phyloP scores from a whole-genome alignment of 2,888 invertebrate species.

The Marasmarcha lunaedactyla region DNA sequence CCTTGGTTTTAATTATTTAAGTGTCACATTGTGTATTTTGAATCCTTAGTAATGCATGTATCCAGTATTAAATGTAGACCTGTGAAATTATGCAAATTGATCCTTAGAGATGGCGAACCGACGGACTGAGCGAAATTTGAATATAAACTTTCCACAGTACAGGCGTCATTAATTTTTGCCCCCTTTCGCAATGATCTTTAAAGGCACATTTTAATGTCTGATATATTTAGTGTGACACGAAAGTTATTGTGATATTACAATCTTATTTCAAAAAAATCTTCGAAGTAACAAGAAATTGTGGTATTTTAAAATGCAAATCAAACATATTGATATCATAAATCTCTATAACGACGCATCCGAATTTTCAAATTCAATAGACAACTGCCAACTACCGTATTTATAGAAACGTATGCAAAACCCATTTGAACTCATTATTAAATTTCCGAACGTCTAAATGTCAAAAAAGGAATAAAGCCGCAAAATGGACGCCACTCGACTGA shows the following conservation, averaged over 20 bases:
- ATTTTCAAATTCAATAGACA: not conserved
- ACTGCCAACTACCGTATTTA: constrained; percentile 1
- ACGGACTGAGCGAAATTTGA: constrained; percentile 62
- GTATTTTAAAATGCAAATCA: constrained; percentile 18
- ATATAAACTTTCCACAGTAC: constrained; percentile 65
- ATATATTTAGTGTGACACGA: no score
- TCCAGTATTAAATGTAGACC: constrained; percentile 54
- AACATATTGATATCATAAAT: not conserved
- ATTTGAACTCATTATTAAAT: constrained; percentile 1
- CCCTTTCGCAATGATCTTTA: constrained; percentile 8
- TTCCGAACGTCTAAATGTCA: constrained; percentile 41
- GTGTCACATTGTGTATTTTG: no score
- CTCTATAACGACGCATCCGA: not conserved
- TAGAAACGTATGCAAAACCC: not conserved
- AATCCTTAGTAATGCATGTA: constrained; percentile 17
- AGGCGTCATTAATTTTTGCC: constrained; percentile 66
- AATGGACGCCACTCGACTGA: constrained; percentile 53
- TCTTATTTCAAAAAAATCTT: no score
- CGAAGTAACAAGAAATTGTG: constrained; percentile 68
- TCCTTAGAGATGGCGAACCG: constrained; percentile 65
- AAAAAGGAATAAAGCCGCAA: constrained; percentile 44
- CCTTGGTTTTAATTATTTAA: no score
- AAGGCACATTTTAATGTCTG: no score
- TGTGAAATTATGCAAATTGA: constrained; percentile 70
- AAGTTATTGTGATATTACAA: no score